Conservation (phyloP, 2,113 vertebrate genomes). For the Capricornis sumatraensis region DNA sequence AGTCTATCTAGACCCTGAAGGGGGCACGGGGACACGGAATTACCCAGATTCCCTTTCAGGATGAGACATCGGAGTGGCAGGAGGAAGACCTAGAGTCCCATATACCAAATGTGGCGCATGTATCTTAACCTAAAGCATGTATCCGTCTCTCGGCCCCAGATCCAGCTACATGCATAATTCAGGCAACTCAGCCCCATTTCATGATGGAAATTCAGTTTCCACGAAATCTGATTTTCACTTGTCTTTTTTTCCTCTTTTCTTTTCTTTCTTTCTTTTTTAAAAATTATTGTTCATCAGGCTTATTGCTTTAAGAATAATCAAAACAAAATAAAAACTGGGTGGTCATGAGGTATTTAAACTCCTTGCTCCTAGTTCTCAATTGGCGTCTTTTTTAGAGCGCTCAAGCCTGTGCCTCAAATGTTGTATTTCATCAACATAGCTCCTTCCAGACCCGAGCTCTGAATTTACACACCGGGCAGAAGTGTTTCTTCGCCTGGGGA, state of each 20-base stretch:
- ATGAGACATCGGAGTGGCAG: background rate
- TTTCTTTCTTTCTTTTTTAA: background rate
- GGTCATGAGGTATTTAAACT: background rate
- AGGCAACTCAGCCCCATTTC: background rate
- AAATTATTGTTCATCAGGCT: background rate
- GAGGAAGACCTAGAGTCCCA: background rate
- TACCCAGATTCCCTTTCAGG: background rate
- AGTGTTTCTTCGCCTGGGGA: slow-evolving; percentile 74
- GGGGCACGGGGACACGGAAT: no score
- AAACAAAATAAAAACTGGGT: slow-evolving; percentile 67
- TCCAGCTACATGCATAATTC: background rate
- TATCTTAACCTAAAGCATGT: background rate
- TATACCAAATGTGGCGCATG: background rate
- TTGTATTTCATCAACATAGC: slow-evolving; percentile 71
- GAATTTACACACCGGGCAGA: slow-evolving; percentile 70
- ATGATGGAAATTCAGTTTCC: background rate
- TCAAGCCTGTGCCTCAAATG: slow-evolving; percentile 61
- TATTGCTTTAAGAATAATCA: slow-evolving; percentile 18
- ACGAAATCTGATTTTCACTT: background rate
- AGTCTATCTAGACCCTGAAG: background rate
- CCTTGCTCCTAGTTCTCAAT: background rate
- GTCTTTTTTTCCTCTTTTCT: background rate
- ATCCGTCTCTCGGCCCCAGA: background rate
- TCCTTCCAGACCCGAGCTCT: slow-evolving; percentile 70
- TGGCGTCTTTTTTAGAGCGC: slow-evolving; percentile 44